Evolutionary conservation across 35 echinoderm and acorn worm genomes (phyloP).

Genomic region (Acanthaster planci): DNA sequence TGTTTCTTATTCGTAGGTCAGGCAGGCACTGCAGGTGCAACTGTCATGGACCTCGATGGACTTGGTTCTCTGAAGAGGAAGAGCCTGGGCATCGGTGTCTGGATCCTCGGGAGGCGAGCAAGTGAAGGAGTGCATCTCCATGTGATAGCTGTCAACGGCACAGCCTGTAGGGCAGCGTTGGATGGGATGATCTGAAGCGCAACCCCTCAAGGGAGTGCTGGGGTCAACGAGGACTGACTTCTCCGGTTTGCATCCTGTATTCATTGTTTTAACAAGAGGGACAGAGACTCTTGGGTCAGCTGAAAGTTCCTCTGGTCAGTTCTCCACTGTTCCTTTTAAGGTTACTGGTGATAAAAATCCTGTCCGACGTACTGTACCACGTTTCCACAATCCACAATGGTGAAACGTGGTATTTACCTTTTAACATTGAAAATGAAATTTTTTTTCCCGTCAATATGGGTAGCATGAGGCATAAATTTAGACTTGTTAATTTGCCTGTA

Average conservation of each 20-base stretch:
- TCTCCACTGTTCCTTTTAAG: too few species aligned
- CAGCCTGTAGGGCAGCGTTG: neutral
- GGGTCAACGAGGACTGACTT: neutral
- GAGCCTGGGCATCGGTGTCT: neutral
- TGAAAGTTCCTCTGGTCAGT: too few species aligned
- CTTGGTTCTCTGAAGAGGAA: neutral
- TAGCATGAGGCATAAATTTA: too few species aligned
- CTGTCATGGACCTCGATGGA: conserved; percentile 1
- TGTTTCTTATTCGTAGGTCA: neutral
- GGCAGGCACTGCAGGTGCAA: neutral
- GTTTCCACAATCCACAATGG: too few species aligned
- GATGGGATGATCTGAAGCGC: neutral
- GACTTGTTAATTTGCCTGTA: too few species aligned
- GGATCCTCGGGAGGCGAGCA: neutral
- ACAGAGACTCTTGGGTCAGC: too few species aligned
- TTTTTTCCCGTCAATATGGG: too few species aligned
- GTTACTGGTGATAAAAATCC: too few species aligned
- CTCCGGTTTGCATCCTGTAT: neutral
- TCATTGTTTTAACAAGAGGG: too few species aligned
- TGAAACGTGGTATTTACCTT: too few species aligned
- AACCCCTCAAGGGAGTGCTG: neutral
- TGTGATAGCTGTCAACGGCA: neutral
- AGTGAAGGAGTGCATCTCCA: neutral
- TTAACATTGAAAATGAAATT: too few species aligned
- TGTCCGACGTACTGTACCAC: too few species aligned